Evolutionary conservation across 1,140 invertebrate species (phyloP).

Genomic region (Ladona fulva): DNA sequence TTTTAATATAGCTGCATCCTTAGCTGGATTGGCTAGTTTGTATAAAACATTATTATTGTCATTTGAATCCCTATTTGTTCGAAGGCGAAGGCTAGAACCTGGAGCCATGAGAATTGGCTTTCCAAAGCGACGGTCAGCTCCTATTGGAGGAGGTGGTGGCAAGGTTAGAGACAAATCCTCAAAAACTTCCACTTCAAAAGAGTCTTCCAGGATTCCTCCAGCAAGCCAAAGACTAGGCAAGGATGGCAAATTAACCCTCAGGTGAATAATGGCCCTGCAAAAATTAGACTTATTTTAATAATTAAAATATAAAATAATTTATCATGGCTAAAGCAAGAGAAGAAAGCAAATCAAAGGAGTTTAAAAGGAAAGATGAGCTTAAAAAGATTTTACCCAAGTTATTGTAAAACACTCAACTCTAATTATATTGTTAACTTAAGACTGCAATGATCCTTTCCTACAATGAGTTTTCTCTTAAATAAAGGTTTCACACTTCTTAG

Average conservation of each 20-base stretch:
- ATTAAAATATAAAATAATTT: too few species aligned
- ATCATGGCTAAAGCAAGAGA: too few species aligned
- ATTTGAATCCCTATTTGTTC: neutral
- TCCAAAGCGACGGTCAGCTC: neutral
- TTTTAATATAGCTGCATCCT: neutral
- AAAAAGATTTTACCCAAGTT: too few species aligned
- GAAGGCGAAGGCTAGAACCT: neutral
- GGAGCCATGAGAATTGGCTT: neutral
- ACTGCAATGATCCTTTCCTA: too few species aligned
- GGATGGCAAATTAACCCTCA: neutral
- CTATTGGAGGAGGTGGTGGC: neutral
- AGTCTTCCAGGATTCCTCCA: neutral
- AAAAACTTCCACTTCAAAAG: neutral
- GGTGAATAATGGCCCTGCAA: neutral
- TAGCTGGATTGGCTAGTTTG: neutral
- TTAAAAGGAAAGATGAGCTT: too few species aligned
- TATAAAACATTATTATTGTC: neutral
- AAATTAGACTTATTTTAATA: too few species aligned
- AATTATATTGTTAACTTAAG: too few species aligned
- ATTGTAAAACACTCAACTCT: too few species aligned
- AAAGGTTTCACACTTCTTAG: too few species aligned
- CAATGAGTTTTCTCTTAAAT: too few species aligned
- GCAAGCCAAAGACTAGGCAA: neutral
- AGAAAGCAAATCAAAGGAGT: too few species aligned
- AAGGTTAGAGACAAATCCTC: neutral